These are phyloP conservation scores for Rhea pennata DNA, from an alignment of 2,113 vertebrate genomes.

Conservation along the genomic window DNA sequence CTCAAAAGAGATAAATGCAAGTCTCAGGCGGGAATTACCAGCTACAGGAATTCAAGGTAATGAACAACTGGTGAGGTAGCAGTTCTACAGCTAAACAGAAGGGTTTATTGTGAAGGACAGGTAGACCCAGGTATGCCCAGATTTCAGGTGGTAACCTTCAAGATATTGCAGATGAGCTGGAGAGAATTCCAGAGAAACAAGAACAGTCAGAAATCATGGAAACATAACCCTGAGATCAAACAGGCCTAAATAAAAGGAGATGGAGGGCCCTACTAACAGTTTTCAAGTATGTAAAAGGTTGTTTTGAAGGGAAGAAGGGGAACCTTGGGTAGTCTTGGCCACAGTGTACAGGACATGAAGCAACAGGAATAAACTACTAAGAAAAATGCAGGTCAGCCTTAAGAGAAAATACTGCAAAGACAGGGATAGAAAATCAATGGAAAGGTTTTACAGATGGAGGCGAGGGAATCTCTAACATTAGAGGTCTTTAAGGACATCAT, in stretches of 20 bases:
- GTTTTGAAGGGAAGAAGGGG: background rate
- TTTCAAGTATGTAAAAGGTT: background rate
- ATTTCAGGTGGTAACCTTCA: background rate
- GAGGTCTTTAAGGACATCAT: background rate
- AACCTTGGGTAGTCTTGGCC: background rate
- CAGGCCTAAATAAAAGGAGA: background rate
- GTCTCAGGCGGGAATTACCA: background rate
- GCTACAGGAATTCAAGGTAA: rapidly evolving
- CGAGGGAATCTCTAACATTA: background rate
- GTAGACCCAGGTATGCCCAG: background rate
- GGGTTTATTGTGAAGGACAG: background rate
- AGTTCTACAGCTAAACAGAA: background rate
- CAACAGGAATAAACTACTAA: background rate
- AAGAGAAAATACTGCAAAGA: background rate
- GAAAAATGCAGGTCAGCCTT: background rate
- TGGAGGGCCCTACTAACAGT: background rate
- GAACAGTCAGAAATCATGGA: background rate
- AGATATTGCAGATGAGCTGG: background rate
- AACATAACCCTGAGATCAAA: background rate
- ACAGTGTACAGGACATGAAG: background rate
- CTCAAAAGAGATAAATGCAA: background rate
- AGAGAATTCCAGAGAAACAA: background rate
- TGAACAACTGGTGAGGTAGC: background rate
- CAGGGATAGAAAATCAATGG: background rate
- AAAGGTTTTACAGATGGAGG: background rate